Conservation (phyloP, 2,113 vertebrate genomes). For the Ibidorhyncha struthersii region DNA sequence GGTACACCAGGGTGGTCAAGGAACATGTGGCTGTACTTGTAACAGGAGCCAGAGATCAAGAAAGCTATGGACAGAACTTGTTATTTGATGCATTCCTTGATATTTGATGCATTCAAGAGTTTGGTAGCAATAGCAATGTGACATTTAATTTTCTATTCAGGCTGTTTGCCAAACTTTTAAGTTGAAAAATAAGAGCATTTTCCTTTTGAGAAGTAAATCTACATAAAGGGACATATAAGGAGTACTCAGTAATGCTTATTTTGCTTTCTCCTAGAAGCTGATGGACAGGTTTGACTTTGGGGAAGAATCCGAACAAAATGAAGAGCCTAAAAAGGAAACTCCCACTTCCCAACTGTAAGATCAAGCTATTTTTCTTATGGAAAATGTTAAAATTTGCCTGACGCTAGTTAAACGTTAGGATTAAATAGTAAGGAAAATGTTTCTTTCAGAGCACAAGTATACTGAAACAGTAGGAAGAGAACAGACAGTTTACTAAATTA, state of each 20-base stretch:
- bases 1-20: neutral
- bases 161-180: neutral
- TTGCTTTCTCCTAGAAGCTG: constrained; percentile 83
- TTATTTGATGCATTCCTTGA: neutral
- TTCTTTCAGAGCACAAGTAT: neutral
- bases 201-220: neutral
- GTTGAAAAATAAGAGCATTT: neutral
- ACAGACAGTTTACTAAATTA: neutral
- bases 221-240: neutral
- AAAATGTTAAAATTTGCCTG: neutral
- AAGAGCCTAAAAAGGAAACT: constrained; percentile 93
- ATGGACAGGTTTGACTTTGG: constrained; percentile 98
- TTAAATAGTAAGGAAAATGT: neutral
- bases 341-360: constrained; percentile 90
- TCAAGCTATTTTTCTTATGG: constrained; percentile 8
- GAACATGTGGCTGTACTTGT: neutral
- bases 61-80: neutral
- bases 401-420: neutral
- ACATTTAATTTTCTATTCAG: neutral
- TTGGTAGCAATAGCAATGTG: neutral
- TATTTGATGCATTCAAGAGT: neutral
- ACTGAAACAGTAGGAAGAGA: neutral
- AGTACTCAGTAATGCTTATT: neutral
- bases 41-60: neutral
- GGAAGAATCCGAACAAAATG: constrained; percentile 87